Percentiles rank a stretch among this genome's conserved stretches.
Conservation (phyloP, 2,888 invertebrate genomes). For the Cheilosia vernalis region DNA sequence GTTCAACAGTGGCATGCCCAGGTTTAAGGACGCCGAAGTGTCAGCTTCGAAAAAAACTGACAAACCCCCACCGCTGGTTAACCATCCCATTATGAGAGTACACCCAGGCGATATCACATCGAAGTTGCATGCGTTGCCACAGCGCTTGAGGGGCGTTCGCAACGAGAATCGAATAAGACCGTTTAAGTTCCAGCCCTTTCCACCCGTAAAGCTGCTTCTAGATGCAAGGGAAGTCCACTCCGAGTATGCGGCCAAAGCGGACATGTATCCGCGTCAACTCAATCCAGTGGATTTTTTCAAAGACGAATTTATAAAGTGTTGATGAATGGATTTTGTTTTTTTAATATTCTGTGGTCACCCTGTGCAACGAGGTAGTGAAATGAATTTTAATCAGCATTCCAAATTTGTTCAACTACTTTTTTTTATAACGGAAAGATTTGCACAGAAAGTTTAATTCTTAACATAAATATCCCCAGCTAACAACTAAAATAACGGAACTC, state of each 20-base stretch:
- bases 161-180: constrained; percentile 78
- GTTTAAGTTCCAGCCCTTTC: constrained; percentile 80
- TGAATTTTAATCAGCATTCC: too few relatives aligned
- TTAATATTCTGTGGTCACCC: background rate
- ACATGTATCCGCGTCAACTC: background rate
- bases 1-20: constrained; percentile 80
- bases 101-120: constrained; percentile 68
- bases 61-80: constrained; percentile 76
- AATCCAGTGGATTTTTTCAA: constrained; percentile 9
- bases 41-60: constrained; percentile 73
- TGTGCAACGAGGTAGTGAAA: too few relatives aligned
- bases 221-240: constrained; percentile 77
- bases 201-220: constrained; percentile 79
- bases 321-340: background rate
- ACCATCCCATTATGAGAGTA: constrained; percentile 76
- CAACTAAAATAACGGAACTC: too few relatives aligned
- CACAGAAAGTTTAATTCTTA: too few relatives aligned
- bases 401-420: too few relatives aligned
- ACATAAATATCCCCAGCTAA: too few relatives aligned
- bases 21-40: constrained; percentile 78
- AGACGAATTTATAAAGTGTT: background rate
- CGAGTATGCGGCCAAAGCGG: background rate
- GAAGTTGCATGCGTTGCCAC: constrained; percentile 76
- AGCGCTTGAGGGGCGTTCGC: constrained; percentile 76
- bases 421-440: too few relatives aligned